Evolutionary conservation across 2,797 vertebrate species (phyloP).

Genomic region (Chrosomus eos): DNA sequence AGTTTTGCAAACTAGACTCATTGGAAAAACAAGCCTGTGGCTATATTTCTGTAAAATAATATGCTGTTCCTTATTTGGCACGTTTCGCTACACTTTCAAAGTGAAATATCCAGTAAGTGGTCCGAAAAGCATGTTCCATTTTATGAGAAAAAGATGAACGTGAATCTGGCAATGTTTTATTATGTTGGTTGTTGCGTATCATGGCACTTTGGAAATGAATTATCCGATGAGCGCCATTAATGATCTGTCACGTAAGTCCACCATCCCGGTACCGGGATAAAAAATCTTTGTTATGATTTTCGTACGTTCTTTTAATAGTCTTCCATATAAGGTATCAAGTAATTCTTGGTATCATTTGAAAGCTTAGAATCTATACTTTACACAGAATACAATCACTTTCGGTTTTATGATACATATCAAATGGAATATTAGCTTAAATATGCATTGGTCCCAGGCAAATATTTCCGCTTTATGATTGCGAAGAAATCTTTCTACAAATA

Average conservation of each 20-base stretch:
- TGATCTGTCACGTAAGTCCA: neutral
- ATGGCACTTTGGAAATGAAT: neutral
- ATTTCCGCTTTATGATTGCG: too few relatives aligned
- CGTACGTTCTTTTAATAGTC: too few relatives aligned
- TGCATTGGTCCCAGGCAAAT: too few relatives aligned
- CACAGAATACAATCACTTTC: too few relatives aligned
- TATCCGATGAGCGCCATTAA: neutral
- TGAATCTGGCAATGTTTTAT: neutral
- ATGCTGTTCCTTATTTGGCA: neutral
- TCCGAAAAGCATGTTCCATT: neutral
- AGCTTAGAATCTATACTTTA: too few relatives aligned
- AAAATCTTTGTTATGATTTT: too few relatives aligned
- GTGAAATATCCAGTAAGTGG: neutral
- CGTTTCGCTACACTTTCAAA: neutral
- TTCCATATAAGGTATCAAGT: too few relatives aligned
- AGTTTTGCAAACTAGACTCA: neutral
- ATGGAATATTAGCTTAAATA: too few relatives aligned
- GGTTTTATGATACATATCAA: too few relatives aligned
- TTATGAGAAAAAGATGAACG: neutral
- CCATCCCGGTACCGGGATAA: too few relatives aligned
- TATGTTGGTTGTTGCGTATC: neutral
- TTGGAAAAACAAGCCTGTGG: neutral
- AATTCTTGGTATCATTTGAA: too few relatives aligned
- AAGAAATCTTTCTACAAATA: too few relatives aligned
- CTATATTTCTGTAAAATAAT: neutral